These are phyloP conservation scores for Semicossyphus pulcher DNA, from an alignment of 2,113 vertebrate species.

Conservation along the genomic window DNA sequence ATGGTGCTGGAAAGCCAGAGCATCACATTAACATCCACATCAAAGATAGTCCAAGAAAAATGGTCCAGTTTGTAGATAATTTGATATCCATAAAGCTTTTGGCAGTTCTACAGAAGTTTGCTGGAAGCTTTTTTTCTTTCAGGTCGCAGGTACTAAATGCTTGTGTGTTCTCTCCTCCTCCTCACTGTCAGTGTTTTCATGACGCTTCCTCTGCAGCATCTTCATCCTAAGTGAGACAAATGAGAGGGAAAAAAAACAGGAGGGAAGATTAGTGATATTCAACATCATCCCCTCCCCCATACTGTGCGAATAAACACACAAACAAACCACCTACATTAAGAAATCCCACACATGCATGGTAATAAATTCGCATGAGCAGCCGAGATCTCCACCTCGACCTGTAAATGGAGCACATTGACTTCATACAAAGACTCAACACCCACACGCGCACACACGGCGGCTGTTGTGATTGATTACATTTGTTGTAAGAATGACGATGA, in stretches of 20 bases:
- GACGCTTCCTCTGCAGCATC: constrained; percentile 30
- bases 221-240: constrained; percentile 59
- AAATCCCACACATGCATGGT: background rate
- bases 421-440: background rate
- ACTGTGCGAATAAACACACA: constrained; percentile 3
- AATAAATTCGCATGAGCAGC: constrained; percentile 7
- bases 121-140: constrained; percentile 8
- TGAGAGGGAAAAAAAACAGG: constrained; percentile 4
- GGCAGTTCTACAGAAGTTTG: constrained; percentile 4
- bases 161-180: constrained; percentile 7
- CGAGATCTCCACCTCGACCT: constrained; percentile 9
- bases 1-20: constrained; percentile 38
- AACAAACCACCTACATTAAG: constrained; percentile 25
- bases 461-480: background rate
- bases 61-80: constrained; percentile 18
- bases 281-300: background rate
- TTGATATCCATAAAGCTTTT: constrained; percentile 15
- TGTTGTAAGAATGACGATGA: background rate
- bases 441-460: background rate
- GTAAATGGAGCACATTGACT: constrained; percentile 26
- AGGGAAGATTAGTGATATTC: constrained; percentile 15
- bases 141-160: background rate
- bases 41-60: background rate
- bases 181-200: constrained; percentile 11
- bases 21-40: constrained; percentile 33